Evolutionary conservation across 2,888 invertebrate species (phyloP).

Genomic region (Ashinkailepas kermadecensis): DNA sequence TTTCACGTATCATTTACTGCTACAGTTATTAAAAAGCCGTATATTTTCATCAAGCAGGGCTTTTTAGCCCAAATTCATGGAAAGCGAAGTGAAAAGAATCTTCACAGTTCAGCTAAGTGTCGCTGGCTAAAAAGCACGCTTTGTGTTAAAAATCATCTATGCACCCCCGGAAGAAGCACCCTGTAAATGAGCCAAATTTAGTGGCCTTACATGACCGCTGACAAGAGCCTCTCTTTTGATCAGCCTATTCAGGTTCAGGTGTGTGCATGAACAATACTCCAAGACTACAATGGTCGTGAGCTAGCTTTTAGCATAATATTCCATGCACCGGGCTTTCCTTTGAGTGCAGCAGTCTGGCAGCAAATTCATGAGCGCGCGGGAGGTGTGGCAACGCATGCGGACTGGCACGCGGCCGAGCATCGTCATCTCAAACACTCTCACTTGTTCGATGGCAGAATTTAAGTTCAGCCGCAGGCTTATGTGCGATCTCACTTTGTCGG

Average conservation of each 20-base stretch:
- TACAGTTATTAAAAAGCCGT: constrained; percentile 10
- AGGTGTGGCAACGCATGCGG: too few species aligned
- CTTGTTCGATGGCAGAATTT: too few species aligned
- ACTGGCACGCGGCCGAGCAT: too few species aligned
- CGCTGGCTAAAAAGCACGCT: neutral
- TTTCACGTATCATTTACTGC: constrained; percentile 14
- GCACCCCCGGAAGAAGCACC: neutral
- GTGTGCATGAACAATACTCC: neutral
- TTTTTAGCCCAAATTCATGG: neutral
- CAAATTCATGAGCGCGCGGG: too few species aligned
- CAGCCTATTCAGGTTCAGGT: neutral
- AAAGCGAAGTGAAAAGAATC: neutral
- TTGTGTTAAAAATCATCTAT: constrained; percentile 8
- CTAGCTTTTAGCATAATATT: neutral
- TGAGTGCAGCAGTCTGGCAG: too few species aligned
- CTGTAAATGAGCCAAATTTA: neutral
- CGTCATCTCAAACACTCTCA: too few species aligned
- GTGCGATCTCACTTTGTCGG: too few species aligned
- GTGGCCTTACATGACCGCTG: neutral
- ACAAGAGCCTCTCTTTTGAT: neutral
- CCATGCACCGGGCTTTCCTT: too few species aligned
- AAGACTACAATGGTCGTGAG: neutral
- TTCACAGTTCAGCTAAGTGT: neutral
- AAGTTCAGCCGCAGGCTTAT: too few species aligned
- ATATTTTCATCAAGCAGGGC: constrained; percentile 2